A percentile compares a stretch with the other conserved stretches of the same genome.
Evolutionary conservation across 2,888 invertebrate genomes (phyloP).

Genomic region (Lucinisca nassula): DNA sequence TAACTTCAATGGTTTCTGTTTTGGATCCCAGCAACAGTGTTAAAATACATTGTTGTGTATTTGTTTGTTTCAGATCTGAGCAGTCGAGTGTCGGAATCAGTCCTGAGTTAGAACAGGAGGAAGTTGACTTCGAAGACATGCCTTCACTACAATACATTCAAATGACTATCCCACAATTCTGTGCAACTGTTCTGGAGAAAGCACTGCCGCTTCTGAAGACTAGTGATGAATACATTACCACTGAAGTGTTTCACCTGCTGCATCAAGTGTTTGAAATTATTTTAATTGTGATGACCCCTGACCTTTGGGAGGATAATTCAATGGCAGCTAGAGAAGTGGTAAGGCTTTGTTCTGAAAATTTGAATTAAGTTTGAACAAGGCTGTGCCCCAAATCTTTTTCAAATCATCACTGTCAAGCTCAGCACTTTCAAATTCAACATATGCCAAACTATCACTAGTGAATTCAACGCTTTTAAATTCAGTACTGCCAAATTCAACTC

Average conservation of each 20-base stretch:
- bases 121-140: conserved; percentile 83
- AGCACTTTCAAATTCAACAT: too few species aligned
- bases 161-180: conserved; percentile 85
- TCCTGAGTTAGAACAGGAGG: conserved; percentile 72
- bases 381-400: too few species aligned
- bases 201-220: conserved; percentile 80
- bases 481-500: too few species aligned
- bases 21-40: too few species aligned
- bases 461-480: too few species aligned
- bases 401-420: too few species aligned
- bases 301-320: conserved; percentile 83
- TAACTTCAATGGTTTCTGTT: too few species aligned
- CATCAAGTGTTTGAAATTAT: conserved; percentile 76
- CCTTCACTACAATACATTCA: conserved; percentile 83
- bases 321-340: conserved; percentile 84
- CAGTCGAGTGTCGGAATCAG: conserved; percentile 73
- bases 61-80: conserved; percentile 43
- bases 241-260: conserved; percentile 77
- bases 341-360: too few species aligned
- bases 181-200: conserved; percentile 80
- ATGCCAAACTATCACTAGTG: too few species aligned
- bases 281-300: conserved; percentile 70
- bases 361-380: too few species aligned
- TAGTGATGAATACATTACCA: conserved; percentile 70
- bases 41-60: too few species aligned